Percentiles rank a stretch among this genome's conserved stretches.
phyloP scores from a whole-genome alignment of 2,113 vertebrate genomes.

The Vireo altiloquus region DNA sequence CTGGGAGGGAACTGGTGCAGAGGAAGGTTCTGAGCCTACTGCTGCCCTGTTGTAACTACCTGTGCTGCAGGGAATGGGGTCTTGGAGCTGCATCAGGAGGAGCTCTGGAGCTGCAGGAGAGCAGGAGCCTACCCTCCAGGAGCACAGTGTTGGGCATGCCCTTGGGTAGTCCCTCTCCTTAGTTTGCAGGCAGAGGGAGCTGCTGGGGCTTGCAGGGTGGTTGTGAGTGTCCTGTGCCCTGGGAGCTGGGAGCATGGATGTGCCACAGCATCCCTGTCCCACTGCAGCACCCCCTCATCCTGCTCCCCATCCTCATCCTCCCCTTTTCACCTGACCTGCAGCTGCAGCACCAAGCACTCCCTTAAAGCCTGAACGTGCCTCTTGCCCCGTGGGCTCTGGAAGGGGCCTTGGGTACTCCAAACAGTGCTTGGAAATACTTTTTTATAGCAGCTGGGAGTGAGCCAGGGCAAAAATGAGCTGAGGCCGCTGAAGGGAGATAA shows the following conservation, averaged over 20 bases:
- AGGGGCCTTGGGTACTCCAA: neutral
- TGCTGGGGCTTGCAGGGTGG: neutral
- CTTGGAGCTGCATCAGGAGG: neutral
- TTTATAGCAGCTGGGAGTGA: constrained; percentile 19
- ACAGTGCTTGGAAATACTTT: neutral
- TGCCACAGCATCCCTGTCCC: neutral
- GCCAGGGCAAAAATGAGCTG: constrained; percentile 52
- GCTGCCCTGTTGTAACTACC: neutral
- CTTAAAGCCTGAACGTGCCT: neutral
- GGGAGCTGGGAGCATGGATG: neutral
- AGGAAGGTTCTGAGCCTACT: neutral
- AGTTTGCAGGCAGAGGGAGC: neutral
- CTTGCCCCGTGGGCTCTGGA: neutral
- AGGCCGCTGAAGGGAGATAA: constrained; percentile 71
- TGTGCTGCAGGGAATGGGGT: neutral
- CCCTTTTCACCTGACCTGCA: accelerated
- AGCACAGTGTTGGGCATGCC: accelerated
- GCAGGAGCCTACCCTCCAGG: neutral
- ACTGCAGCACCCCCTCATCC: neutral
- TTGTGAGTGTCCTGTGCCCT: neutral
- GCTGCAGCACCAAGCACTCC: neutral
- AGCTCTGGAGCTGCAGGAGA: neutral
- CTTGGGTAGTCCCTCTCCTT: neutral
- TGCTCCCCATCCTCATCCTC: neutral
- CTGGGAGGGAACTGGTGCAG: neutral